Evolutionary conservation across 2,113 vertebrate species (phyloP).

Genomic region (Albula glossodonta): DNA sequence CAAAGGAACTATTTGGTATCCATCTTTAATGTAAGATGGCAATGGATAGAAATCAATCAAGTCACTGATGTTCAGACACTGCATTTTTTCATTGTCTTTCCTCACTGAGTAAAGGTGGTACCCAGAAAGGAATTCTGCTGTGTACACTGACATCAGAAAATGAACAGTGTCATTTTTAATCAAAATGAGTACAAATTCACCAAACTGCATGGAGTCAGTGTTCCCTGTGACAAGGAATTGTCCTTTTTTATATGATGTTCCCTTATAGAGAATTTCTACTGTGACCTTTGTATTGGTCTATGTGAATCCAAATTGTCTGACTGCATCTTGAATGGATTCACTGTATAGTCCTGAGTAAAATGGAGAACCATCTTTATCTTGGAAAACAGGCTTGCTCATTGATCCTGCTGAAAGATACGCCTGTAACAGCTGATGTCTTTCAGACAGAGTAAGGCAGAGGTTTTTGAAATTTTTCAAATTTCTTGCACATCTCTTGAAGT

Average conservation of each 20-base stretch:
- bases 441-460: constrained; percentile 36
- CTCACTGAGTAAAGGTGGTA: constrained; percentile 39
- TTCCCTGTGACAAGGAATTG: constrained; percentile 33
- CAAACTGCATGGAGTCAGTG: constrained; percentile 38
- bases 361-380: constrained; percentile 36
- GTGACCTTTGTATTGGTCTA: constrained; percentile 39
- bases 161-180: constrained; percentile 37
- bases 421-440: constrained; percentile 47
- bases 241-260: constrained; percentile 34
- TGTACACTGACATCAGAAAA: constrained; percentile 34
- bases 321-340: constrained; percentile 35
- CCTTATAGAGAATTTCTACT: constrained; percentile 39
- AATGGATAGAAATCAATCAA: constrained; percentile 46
- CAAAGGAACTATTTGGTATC: constrained; percentile 43
- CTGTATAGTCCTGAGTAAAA: constrained; percentile 46
- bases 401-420: constrained; percentile 40
- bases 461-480: constrained; percentile 44
- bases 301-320: constrained; percentile 42
- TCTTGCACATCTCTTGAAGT: constrained; percentile 39
- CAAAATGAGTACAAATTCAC: constrained; percentile 42
- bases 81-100: constrained; percentile 29
- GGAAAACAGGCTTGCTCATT: constrained; percentile 18
- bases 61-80: constrained; percentile 35
- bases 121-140: constrained; percentile 29
- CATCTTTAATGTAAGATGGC: constrained; percentile 36